Conservation (phyloP, 2,888 invertebrate species). For the Drosophila fulvimacula region DNA sequence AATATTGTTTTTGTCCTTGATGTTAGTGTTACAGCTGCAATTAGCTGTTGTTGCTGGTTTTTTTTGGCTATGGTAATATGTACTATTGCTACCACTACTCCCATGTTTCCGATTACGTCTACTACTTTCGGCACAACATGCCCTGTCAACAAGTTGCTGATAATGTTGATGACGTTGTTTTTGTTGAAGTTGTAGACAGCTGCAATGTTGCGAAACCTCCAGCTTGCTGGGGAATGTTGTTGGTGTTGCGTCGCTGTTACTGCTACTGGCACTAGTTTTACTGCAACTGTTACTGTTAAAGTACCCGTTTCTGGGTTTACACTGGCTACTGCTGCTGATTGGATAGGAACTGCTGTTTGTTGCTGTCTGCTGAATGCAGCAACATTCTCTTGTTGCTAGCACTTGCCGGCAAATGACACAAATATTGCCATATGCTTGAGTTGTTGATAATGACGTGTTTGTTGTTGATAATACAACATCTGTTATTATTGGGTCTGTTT, state of each 20-base stretch:
- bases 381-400: conserved; percentile 49
- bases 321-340: conserved; percentile 24
- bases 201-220: conserved; percentile 36
- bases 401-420: conserved; percentile 61
- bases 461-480: conserved; percentile 36
- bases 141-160: conserved; percentile 21
- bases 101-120: conserved; percentile 10
- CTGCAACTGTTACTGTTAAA: conserved; percentile 18
- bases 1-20: conserved; percentile 11
- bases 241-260: conserved; percentile 23
- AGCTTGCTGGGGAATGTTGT: conserved; percentile 53
- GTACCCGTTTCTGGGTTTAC: conserved; percentile 14
- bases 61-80: conserved; percentile 70
- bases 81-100: conserved; percentile 51
- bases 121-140: conserved; percentile 31
- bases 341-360: conserved; percentile 40
- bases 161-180: conserved; percentile 19
- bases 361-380: conserved; percentile 46
- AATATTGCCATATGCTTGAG: conserved; percentile 39
- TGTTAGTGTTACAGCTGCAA: conserved; percentile 25
- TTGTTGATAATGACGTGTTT: conserved; percentile 10
- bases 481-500: conserved; percentile 18
- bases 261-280: conserved; percentile 6
- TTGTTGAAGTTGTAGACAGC: conserved; percentile 17
- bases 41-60: conserved; percentile 41